These are phyloP conservation scores for Malurus cyaneus DNA, from an alignment of 2,113 vertebrate genomes.

Conservation along the genomic window DNA sequence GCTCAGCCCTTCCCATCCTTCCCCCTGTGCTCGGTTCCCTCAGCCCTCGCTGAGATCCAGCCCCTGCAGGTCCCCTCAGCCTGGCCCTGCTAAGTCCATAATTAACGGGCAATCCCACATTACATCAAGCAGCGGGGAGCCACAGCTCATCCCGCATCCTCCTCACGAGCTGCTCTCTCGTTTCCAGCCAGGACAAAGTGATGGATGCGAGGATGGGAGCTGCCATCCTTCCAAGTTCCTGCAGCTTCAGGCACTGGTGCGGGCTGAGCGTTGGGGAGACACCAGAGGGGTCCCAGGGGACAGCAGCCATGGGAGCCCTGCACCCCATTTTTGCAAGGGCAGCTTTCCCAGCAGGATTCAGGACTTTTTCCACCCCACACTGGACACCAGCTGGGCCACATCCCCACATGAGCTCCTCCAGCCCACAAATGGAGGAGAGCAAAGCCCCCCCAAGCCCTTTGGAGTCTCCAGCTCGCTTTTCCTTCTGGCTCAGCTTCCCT, in stretches of 20 bases:
- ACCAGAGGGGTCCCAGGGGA: neutral
- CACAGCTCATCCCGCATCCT: neutral
- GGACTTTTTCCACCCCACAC: neutral
- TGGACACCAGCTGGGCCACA: rapidly evolving
- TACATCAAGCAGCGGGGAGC: neutral
- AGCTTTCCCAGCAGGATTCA: neutral
- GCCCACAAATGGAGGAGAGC: neutral
- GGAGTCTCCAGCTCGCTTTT: neutral
- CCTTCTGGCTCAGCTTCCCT: conserved; percentile 50
- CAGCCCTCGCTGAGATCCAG: neutral
- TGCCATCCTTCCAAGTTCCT: neutral
- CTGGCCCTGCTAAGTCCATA: neutral
- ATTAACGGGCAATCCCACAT: neutral
- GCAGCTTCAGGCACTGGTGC: rapidly evolving
- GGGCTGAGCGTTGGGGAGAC: neutral
- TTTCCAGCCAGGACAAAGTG: neutral
- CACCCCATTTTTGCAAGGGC: neutral
- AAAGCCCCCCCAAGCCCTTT: neutral
- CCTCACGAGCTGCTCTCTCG: neutral
- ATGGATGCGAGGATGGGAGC: neutral
- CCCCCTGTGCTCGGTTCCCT: rapidly evolving
- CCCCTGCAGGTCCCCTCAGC: neutral
- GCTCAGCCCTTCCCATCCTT: neutral
- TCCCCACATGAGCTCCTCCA: neutral
- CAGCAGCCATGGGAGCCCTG: neutral